phyloP scores from a whole-genome alignment of 2,888 invertebrate species.

The Sphinx pinastri region DNA sequence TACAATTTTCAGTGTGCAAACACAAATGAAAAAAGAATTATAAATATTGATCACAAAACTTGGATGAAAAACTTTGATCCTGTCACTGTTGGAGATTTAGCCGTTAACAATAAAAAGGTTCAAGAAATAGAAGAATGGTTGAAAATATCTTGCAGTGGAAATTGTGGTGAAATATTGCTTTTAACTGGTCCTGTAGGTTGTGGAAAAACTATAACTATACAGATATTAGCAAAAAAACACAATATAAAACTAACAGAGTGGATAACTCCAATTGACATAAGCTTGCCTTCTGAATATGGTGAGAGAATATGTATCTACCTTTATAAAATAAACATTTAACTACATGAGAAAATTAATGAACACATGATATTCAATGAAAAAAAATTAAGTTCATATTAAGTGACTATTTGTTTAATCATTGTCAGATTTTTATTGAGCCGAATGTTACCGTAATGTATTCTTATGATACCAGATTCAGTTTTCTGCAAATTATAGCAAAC shows the following conservation, averaged over 20 bases:
- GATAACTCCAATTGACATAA: conserved; percentile 91
- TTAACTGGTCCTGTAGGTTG: conserved; percentile 93
- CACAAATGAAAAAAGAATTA: conserved; percentile 26
- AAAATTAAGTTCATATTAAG: too few species aligned
- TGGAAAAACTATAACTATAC: conserved; percentile 91
- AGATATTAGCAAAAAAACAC: conserved; percentile 86
- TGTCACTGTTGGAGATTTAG: conserved; percentile 84
- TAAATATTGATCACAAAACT: conserved; percentile 63
- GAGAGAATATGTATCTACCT: conserved; percentile 28
- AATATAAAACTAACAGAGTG: conserved; percentile 88
- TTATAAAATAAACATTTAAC: too few species aligned
- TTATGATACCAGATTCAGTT: too few species aligned
- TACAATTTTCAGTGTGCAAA: conserved; percentile 1
- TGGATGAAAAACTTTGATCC: conserved; percentile 87
- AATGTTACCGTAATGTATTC: too few species aligned
- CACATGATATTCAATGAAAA: too few species aligned
- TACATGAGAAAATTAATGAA: too few species aligned
- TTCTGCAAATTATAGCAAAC: too few species aligned
- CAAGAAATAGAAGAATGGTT: conserved; percentile 89
- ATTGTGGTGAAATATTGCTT: conserved; percentile 84
- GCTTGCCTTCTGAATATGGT: conserved; percentile 82
- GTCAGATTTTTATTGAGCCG: too few species aligned
- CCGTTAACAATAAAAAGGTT: conserved; percentile 89
- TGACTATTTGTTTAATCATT: too few species aligned
- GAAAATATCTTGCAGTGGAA: conserved; percentile 56